phyloP scores from a whole-genome alignment of 2,113 vertebrate species.

The Centrocercus urophasianus region DNA sequence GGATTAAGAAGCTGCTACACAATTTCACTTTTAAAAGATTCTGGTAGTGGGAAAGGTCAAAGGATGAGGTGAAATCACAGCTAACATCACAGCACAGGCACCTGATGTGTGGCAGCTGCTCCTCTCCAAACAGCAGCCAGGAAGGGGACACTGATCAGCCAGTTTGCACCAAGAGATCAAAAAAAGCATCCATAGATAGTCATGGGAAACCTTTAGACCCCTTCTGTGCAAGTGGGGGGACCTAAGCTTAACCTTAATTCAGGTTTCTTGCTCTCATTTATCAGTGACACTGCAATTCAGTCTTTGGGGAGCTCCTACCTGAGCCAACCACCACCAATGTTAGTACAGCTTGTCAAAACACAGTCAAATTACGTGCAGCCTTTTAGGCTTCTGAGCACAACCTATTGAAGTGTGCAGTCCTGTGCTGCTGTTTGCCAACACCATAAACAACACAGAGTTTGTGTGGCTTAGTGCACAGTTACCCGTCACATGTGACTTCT shows the following conservation, averaged over 20 bases:
- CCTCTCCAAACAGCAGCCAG: neutral
- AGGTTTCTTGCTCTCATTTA: neutral
- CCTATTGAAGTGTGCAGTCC: accelerated
- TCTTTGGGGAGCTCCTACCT: neutral
- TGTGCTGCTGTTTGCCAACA: neutral
- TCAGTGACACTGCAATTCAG: neutral
- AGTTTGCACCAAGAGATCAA: neutral
- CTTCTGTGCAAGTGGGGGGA: neutral
- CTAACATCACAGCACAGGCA: neutral
- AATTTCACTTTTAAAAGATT: neutral
- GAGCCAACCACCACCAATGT: neutral
- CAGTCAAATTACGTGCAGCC: neutral
- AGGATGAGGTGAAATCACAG: neutral
- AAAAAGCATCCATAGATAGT: too few relatives aligned
- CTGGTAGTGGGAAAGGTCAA: neutral
- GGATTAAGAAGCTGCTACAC: neutral
- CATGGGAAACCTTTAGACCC: neutral
- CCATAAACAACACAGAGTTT: neutral
- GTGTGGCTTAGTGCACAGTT: neutral
- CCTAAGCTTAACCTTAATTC: neutral
- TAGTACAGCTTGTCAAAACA: neutral
- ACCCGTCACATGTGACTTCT: neutral
- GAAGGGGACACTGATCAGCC: neutral
- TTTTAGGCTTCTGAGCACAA: neutral
- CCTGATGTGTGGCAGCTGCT: neutral